phyloP scores from a whole-genome alignment of 2,113 vertebrate genomes.

The Daubentonia madagascariensis region DNA sequence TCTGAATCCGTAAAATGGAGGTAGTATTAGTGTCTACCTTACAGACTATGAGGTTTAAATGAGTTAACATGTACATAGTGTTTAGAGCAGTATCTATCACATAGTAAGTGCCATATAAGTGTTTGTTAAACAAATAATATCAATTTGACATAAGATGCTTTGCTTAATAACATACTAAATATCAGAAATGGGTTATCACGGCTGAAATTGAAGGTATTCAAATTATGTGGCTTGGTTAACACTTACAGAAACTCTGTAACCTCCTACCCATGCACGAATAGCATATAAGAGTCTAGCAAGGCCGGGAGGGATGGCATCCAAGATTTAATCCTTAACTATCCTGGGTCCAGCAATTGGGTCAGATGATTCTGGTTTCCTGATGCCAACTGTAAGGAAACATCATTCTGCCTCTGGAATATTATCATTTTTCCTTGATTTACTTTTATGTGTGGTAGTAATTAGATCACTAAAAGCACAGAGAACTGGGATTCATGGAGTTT shows the following conservation, averaged over 20 bases:
- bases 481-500: background rate
- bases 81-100: background rate
- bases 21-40: background rate
- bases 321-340: background rate
- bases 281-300: background rate
- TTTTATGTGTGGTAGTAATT: background rate
- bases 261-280: background rate
- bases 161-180: background rate
- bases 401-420: background rate
- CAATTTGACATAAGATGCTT: background rate
- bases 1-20: background rate
- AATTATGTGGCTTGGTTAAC: background rate
- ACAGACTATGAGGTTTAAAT: background rate
- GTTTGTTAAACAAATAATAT: background rate
- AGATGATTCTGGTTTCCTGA: background rate
- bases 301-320: background rate
- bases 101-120: background rate
- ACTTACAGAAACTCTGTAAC: background rate
- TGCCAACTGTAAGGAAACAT: background rate
- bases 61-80: background rate
- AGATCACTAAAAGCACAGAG: background rate
- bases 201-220: background rate
- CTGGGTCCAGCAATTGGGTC: background rate
- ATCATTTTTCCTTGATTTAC: background rate
- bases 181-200: background rate